These are phyloP conservation scores for Caloenas nicobarica DNA, from an alignment of 2,113 vertebrate genomes.

Conservation along the genomic window DNA sequence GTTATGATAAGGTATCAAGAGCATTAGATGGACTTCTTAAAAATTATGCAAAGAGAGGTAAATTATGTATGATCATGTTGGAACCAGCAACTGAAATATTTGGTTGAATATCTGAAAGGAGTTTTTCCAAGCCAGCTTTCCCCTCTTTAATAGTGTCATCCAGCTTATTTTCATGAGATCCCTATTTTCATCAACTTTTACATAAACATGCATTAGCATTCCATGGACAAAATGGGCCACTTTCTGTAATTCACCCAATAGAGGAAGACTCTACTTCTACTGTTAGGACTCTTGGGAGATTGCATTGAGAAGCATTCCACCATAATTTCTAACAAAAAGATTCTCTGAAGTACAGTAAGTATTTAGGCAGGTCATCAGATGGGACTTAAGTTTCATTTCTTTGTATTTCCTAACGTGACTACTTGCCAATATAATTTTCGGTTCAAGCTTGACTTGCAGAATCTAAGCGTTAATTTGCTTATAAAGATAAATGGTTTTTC, in stretches of 20 bases:
- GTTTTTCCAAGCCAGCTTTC: not conserved
- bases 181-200: not conserved
- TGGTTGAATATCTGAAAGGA: not conserved
- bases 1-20: not conserved
- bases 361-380: not conserved
- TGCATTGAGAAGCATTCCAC: not conserved
- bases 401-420: not conserved
- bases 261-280: not conserved
- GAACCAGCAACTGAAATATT: not conserved
- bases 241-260: not conserved
- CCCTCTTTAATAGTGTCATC: not conserved
- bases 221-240: not conserved
- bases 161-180: not conserved
- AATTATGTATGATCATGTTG: not conserved
- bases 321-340: not conserved
- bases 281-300: not conserved
- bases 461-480: not conserved
- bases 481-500: not conserved
- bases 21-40: not conserved
- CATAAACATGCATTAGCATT: not conserved
- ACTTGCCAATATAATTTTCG: not conserved
- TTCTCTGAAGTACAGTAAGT: conserved; percentile 10
- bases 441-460: not conserved
- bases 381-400: not conserved
- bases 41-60: not conserved